Evolutionary conservation across 1,140 invertebrate genomes (phyloP), one percentile per base, ranked within the genome.

Genomic region (Drosophila arizonae): DNA sequence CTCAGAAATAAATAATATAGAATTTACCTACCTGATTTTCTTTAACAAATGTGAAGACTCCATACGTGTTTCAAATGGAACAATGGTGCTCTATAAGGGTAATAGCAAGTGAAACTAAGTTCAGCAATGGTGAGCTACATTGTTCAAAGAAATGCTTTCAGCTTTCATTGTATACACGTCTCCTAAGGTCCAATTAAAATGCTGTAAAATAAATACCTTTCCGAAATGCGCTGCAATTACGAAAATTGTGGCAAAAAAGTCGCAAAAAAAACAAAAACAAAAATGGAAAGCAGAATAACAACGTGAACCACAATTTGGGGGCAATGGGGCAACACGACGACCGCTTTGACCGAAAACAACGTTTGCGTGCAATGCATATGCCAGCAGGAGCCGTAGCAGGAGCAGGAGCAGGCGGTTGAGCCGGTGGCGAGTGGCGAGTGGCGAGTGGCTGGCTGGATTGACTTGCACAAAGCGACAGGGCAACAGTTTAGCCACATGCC

Each of bases 141-240:
- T 33, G 17, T 15, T 21, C 10, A 26, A 43, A 11, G 21, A 21
- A 9, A 46, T 17, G 55, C 10, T 5, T 43, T 8, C 21, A 15
- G 10, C 21, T 3, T 41, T 6, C 17, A n/a, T n/a, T 13, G 2
- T 21, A 2, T 21, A 21, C 1, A 21, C 21, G 21, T 26, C 13
- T 43, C 6, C 30, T 9, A 33, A 33, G 5, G 33, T 43, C 4
- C 28, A 67, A 67, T 72, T 72, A 67, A 60, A 67, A 58, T 43
- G 51, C 61, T 77, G 33, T 36, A 48, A 54, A 61, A 45, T 52
- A 55, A 61, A 64, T 73, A 28, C 41, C 15, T 39, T 13, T 11
- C 50, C 17, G 26, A 66, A 39, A 55, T 64, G 54, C 48, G 56
- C 70, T 66, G 70, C 63, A 81, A 86, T 86, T 86, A 86, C 70